Evolutionary conservation across 1,140 invertebrate species (phyloP).

Genomic region (Drosophila repletoides): DNA sequence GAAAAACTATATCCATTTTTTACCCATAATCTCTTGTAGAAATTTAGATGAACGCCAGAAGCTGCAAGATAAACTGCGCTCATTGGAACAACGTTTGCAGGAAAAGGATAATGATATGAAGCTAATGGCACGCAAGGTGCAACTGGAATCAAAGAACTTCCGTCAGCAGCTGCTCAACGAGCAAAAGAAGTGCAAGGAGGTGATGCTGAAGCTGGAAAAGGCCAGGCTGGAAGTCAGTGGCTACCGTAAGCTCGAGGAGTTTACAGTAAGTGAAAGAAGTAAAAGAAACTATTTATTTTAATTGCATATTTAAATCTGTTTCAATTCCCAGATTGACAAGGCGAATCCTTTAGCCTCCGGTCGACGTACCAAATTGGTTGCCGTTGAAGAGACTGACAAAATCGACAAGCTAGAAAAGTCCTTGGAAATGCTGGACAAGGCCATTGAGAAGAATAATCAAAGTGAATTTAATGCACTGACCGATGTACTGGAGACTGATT

Average conservation of each 20-base stretch:
- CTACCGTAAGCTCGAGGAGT: slow-evolving; percentile 73
- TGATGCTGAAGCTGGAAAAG: slow-evolving; percentile 86
- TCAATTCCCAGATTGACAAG: slow-evolving; percentile 41
- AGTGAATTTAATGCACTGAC: slow-evolving; percentile 58
- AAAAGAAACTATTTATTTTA: background rate
- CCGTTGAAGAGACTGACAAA: slow-evolving; percentile 56
- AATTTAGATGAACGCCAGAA: slow-evolving; percentile 89
- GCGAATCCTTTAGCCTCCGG: slow-evolving; percentile 53
- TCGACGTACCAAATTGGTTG: slow-evolving; percentile 45
- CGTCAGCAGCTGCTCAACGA: slow-evolving; percentile 87
- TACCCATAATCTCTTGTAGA: too few relatives aligned
- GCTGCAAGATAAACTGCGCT: slow-evolving; percentile 85
- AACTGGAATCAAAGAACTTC: slow-evolving; percentile 88
- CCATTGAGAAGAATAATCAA: slow-evolving; percentile 67
- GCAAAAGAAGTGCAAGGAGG: slow-evolving; percentile 87
- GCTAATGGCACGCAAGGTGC: slow-evolving; percentile 86
- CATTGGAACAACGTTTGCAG: slow-evolving; percentile 85
- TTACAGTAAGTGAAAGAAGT: slow-evolving; percentile 44
- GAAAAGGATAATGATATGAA: slow-evolving; percentile 88
- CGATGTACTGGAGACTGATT: slow-evolving; percentile 59
- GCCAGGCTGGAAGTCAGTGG: slow-evolving; percentile 82
- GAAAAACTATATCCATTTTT: too few relatives aligned
- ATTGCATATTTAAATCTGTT: background rate
- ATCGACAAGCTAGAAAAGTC: slow-evolving; percentile 71
- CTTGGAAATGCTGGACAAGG: slow-evolving; percentile 60